Percentiles rank a stretch among this genome's conserved stretches.
Conservation (phyloP, 2,797 vertebrate species). For the Sternotherus odoratus region DNA sequence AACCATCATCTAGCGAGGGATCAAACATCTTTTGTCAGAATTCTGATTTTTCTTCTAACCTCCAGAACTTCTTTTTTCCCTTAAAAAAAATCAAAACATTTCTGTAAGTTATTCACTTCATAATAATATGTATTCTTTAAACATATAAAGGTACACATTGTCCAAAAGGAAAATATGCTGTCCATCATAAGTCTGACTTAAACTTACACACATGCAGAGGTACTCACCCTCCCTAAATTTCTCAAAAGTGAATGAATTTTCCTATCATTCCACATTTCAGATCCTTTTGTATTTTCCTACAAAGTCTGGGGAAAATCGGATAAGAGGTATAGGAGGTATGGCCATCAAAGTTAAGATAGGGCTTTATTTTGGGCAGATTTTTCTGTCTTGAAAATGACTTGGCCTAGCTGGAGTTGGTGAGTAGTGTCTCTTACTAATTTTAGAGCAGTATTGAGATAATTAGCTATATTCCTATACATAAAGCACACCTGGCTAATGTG, state of each 20-base stretch:
- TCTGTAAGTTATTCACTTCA: slow-evolving; percentile 36
- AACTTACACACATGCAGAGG: background rate
- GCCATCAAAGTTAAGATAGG: background rate
- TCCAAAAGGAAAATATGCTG: slow-evolving; percentile 28
- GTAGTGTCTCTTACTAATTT: background rate
- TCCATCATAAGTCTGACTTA: background rate
- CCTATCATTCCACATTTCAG: background rate
- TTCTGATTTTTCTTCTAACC: background rate
- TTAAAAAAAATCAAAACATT: background rate
- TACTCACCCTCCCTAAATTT: background rate
- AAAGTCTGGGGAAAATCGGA: background rate
- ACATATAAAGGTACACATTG: background rate
- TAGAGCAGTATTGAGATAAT: slow-evolving; percentile 19
- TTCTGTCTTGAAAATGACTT: background rate
- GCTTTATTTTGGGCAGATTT: slow-evolving; percentile 16
- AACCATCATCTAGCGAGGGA: background rate
- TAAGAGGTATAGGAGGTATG: background rate
- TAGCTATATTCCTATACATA: background rate
- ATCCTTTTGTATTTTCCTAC: background rate
- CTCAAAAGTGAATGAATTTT: slow-evolving; percentile 3
- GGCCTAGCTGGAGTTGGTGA: slow-evolving; percentile 25
- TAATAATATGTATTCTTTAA: background rate
- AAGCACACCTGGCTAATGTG: background rate
- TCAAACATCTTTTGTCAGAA: background rate
- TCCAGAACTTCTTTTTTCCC: background rate